Percentiles rank a stretch among this genome's conserved stretches.
These are phyloP conservation scores for Cuniculus paca DNA, from an alignment of 2,797 vertebrate genomes.

Conservation along the genomic window DNA sequence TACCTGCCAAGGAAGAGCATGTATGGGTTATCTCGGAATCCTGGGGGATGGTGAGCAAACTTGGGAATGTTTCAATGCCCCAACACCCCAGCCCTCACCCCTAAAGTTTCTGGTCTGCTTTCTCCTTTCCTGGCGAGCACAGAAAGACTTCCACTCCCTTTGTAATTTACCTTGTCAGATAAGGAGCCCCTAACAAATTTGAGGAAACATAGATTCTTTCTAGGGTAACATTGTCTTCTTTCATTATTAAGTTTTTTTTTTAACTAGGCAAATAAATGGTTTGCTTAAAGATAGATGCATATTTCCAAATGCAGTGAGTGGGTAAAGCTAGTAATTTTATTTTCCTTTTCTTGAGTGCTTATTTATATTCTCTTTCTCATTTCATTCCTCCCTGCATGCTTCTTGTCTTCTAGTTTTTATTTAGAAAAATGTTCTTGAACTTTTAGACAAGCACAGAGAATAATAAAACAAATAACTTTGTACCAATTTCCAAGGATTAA, in stretches of 20 bases:
- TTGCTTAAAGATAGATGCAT: not conserved
- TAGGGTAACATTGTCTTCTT: not conserved
- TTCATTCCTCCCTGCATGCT: not conserved
- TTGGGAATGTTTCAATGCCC: no score
- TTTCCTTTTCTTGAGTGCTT: not conserved
- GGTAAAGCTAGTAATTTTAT: not conserved
- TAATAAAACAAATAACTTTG: not conserved
- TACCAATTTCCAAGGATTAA: not conserved
- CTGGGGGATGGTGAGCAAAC: not conserved
- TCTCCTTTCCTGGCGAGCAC: no score
- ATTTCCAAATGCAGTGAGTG: not conserved
- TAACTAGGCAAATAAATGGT: not conserved
- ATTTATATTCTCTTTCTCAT: not conserved
- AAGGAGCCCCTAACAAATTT: not conserved
- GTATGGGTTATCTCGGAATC: not conserved
- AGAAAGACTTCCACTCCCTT: not conserved
- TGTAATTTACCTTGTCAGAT: not conserved
- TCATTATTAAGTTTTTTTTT: not conserved
- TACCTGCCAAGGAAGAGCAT: not conserved
- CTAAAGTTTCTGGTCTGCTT: not conserved
- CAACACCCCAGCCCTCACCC: no score
- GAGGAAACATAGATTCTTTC: not conserved
- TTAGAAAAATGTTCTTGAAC: conserved; percentile 12
- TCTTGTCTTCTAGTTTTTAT: not conserved
- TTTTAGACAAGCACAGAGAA: not conserved